Evolutionary conservation across 2,113 vertebrate genomes (phyloP).

Genomic region (Puntigrus tetrazona): DNA sequence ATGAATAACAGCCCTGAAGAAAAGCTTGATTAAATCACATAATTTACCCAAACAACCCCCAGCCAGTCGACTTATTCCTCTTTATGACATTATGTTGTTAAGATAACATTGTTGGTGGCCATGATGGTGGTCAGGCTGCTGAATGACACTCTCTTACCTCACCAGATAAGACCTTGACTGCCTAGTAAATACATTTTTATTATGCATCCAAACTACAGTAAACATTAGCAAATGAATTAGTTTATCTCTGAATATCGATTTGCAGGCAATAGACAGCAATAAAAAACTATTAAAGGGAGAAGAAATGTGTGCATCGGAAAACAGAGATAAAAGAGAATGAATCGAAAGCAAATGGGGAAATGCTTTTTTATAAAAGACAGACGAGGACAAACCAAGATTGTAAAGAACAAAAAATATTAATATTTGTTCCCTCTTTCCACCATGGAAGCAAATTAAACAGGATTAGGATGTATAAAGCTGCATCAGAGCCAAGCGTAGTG

Average conservation of each 20-base stretch:
- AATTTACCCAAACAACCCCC: neutral
- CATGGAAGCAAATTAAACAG: constrained; percentile 69
- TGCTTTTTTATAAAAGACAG: neutral
- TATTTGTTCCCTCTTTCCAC: constrained; percentile 54
- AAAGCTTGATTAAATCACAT: constrained; percentile 6
- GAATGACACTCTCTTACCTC: neutral
- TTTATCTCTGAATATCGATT: neutral
- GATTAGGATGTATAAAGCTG: constrained; percentile 68
- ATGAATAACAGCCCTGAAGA: neutral
- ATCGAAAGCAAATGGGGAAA: constrained; percentile 6
- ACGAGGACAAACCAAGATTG: constrained; percentile 23
- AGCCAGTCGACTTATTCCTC: neutral
- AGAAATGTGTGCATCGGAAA: neutral
- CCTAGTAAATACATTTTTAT: constrained; percentile 8
- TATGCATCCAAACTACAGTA: neutral
- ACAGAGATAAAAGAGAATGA: constrained; percentile 1
- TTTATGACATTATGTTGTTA: neutral
- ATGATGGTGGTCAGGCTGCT: neutral
- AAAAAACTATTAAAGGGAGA: neutral
- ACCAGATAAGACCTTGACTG: constrained; percentile 4
- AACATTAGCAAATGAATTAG: constrained; percentile 4
- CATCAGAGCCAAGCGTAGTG: constrained; percentile 62
- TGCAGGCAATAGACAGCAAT: constrained; percentile 7
- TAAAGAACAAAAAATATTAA: constrained; percentile 48
- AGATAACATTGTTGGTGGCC: constrained; percentile 24